Conservation (phyloP, 2,888 invertebrate genomes). For the Eretmocerus hayati region DNA sequence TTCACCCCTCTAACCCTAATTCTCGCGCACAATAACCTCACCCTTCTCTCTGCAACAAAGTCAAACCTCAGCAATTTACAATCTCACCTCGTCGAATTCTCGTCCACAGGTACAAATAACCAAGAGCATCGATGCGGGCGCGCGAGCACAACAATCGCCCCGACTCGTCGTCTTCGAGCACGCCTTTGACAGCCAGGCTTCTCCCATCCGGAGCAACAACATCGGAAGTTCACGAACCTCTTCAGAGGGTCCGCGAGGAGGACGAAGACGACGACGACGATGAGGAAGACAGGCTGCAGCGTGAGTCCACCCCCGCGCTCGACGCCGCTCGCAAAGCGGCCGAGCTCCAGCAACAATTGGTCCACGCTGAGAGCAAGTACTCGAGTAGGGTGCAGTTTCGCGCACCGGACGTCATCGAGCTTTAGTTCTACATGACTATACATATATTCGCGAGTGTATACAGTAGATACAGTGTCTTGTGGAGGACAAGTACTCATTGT, state of each 20-base stretch:
- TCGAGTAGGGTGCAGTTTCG: conserved; percentile 37
- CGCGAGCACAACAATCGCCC: conserved; percentile 26
- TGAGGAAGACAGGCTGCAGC: conserved; percentile 5
- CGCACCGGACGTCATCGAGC: conserved; percentile 36
- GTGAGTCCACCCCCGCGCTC: not conserved
- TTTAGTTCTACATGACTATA: too few species aligned
- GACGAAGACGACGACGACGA: conserved; percentile 32
- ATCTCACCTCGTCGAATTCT: too few species aligned
- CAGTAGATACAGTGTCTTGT: too few species aligned
- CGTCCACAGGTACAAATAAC: conserved; percentile 45
- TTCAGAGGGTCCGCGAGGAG: conserved; percentile 35
- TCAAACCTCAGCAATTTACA: too few species aligned
- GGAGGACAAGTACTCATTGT: too few species aligned
- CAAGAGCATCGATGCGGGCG: conserved; percentile 37
- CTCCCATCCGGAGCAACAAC: conserved; percentile 23
- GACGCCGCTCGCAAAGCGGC: not conserved
- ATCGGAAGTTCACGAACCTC: conserved; percentile 30
- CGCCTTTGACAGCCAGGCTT: too few species aligned
- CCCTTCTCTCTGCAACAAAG: too few species aligned
- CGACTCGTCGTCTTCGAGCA: conserved; percentile 18
- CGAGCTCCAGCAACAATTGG: conserved; percentile 16
- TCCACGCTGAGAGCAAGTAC: conserved; percentile 32
- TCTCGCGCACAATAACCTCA: too few species aligned
- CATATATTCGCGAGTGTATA: too few species aligned
- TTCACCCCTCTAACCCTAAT: too few species aligned